A percentile compares a stretch with the other conserved stretches of the same genome.
Conservation (phyloP, 2,113 vertebrate genomes). For the Herpetotheres cachinnans region DNA sequence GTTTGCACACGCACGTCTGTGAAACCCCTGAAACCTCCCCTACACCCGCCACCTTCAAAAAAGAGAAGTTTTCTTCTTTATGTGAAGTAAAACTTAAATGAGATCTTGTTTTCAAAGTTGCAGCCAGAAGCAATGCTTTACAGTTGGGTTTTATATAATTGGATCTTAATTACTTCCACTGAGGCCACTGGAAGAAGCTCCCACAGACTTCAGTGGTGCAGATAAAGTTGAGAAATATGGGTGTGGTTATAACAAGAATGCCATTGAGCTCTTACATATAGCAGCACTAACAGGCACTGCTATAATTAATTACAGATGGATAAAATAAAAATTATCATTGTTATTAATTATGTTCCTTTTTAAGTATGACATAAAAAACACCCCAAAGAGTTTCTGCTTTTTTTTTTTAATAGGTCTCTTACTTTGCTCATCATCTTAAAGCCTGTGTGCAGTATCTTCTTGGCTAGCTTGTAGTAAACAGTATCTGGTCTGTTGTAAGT, state of each 20-base stretch:
- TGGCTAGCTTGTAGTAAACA: slow-evolving; percentile 97
- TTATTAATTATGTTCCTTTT: background rate
- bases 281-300: background rate
- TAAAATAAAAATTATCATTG: background rate
- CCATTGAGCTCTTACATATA: background rate
- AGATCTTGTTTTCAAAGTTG: background rate
- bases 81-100: background rate
- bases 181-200: background rate
- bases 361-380: background rate
- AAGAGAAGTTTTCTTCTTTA: background rate
- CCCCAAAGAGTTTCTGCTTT: background rate
- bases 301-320: background rate
- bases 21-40: background rate
- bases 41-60: background rate
- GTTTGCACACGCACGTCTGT: rapidly evolving
- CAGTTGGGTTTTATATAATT: background rate
- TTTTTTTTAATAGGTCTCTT: slow-evolving; percentile 62
- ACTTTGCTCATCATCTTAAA: slow-evolving; percentile 99
- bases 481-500: slow-evolving; percentile 98
- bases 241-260: background rate
- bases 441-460: slow-evolving; percentile 97
- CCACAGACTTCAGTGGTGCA: background rate
- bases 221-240: background rate
- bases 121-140: background rate
- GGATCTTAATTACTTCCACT: background rate